Evolutionary conservation across 2,113 vertebrate species (phyloP), one percentile per base, ranked within the genome.

Genomic region (Trematomus loennbergii): DNA sequence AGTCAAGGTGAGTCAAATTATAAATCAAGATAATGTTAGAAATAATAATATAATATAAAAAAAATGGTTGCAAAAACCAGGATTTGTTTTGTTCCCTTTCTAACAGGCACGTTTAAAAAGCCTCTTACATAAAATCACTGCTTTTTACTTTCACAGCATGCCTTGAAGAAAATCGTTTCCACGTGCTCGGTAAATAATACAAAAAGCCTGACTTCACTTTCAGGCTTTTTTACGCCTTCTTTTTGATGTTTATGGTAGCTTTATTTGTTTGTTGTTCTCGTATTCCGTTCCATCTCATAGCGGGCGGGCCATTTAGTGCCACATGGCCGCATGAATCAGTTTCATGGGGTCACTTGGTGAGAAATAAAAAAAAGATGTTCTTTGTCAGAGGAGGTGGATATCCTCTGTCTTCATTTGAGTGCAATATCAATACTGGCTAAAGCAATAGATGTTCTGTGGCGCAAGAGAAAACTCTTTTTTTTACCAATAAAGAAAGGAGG

Each of bases 371-470:
- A 82, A 78, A 83, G 25, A 40, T 40, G 59, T 66, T 78, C 79
- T 84, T 79, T 72, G 63, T 86, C 69, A 16, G 20, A 69, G 59
- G 20, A 69, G 59, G 62, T 76, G 72, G 90, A 82, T 83, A 73
- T 82, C 65, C 67, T 81, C 82, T 64, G 70, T 86, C 72, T 89
- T 90, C 57, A 81, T 89, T 90, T 89, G 64, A 87, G 68, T 58
- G 71, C 75, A 89, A 91, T 94, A 94, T 91, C 89, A 84, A 89
- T 92, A 59, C 6, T 2, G 1, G 66, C 65, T 66, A 72, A 81
- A 85, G 58, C 59, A 60, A 29, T 66, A 53, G 46, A 62, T 64
- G 45, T 40, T 75, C 46, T 74, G 60, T 4, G 65, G 50, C 1
- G 22, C 65, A 12, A 54, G 71, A 67, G n/a, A 68, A 20, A 33